These are phyloP conservation scores for Staurois parvus DNA, from an alignment of 2,797 vertebrate genomes.

Conservation along the genomic window DNA sequence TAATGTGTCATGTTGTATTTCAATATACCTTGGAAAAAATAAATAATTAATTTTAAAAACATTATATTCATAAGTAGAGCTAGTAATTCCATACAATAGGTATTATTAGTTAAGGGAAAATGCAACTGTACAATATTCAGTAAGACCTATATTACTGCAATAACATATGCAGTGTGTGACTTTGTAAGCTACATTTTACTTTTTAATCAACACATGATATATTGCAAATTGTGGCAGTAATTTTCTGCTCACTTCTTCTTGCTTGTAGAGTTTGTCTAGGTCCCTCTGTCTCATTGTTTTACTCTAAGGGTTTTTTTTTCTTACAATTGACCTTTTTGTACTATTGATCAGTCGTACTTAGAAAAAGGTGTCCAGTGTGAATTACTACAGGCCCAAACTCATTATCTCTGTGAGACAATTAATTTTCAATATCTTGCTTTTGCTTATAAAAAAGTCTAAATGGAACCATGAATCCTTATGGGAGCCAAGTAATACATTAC, in stretches of 20 bases:
- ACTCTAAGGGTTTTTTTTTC: conserved; percentile 38
- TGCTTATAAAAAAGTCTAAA: conserved; percentile 62
- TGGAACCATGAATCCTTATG: conserved; percentile 45
- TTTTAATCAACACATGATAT: conserved; percentile 59
- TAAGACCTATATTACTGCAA: neutral
- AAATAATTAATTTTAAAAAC: too few relatives aligned
- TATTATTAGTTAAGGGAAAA: neutral
- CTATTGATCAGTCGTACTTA: conserved; percentile 64
- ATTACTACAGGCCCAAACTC: conserved; percentile 69
- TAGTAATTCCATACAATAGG: neutral
- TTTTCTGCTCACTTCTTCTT: conserved; percentile 33
- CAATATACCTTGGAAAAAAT: too few relatives aligned
- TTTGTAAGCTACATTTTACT: neutral
- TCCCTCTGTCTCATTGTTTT: conserved; percentile 71
- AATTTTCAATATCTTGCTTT: conserved; percentile 66
- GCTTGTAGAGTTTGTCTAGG: conserved; percentile 59
- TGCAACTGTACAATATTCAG: neutral
- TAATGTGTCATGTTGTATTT: too few relatives aligned
- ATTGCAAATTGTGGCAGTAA: conserved; percentile 64
- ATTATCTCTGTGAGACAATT: conserved; percentile 66
- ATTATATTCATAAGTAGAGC: too few relatives aligned
- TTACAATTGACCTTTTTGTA: conserved; percentile 67
- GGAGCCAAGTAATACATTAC: conserved; percentile 57
- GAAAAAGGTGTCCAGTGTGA: conserved; percentile 65
- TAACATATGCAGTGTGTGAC: neutral